phyloP scores from a whole-genome alignment of 1,140 invertebrate genomes.

The Drosophila mayri region DNA sequence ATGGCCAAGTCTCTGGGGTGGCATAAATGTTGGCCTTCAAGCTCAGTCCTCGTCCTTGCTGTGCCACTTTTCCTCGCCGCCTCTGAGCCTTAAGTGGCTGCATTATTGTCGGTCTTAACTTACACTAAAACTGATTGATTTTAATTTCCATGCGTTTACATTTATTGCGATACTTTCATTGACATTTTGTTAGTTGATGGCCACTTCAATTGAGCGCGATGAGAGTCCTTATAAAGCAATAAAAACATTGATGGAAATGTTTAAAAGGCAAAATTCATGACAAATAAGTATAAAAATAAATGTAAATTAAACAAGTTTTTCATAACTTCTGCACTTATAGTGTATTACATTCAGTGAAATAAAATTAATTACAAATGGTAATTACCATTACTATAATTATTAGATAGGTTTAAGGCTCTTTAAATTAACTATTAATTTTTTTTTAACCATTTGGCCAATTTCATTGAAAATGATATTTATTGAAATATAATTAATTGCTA shows the following conservation, averaged over 20 bases:
- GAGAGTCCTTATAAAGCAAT: constrained; percentile 7
- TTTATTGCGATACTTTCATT: constrained; percentile 63
- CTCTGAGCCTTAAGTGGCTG: constrained; percentile 82
- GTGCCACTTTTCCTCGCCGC: not conserved
- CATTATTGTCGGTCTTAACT: constrained; percentile 79
- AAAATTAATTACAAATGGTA: not conserved
- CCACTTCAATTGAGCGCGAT: constrained; percentile 22
- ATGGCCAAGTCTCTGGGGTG: constrained; percentile 77
- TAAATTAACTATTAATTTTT: not conserved
- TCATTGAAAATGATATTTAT: too few species aligned
- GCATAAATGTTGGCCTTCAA: constrained; percentile 80
- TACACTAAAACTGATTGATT: constrained; percentile 84
- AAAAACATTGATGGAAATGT: not conserved
- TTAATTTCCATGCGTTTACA: constrained; percentile 77
- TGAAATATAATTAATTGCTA: too few species aligned
- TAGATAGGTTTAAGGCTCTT: too few species aligned
- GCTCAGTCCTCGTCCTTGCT: constrained; percentile 21
- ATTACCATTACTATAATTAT: too few species aligned
- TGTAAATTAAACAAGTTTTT: not conserved
- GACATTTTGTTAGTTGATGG: constrained; percentile 29
- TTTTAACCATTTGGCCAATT: not conserved
- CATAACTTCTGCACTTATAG: not conserved
- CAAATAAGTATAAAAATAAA: not conserved
- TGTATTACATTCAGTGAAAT: not conserved
- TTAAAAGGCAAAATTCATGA: not conserved